Base-by-base conservation (phyloP, 2,888 invertebrate genomes). In the Polietes domitor region DNA sequence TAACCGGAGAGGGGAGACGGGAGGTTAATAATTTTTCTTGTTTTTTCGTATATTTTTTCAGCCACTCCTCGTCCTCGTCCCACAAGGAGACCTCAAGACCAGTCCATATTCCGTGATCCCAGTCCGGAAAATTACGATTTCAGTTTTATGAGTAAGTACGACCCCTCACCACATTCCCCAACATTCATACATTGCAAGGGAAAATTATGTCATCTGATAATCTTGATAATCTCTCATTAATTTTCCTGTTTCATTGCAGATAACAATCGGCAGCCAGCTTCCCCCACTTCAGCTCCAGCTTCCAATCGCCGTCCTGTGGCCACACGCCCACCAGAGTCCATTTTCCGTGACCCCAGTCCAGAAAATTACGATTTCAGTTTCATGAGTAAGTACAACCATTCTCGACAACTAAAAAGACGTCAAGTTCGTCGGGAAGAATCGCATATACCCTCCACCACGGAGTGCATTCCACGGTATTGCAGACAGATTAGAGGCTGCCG, bases 311-410 rank as follows among this genome's bases (percentile, higher is more conserved):
- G 86, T 15, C 84, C 71, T 80, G 74, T 80, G 70, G 2, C 86
- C 81, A 32, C 83, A 12, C 78, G 70, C 10, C 63, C 61, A n/a
- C 47, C 50, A 26, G 77, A 85, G 53, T 82, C 81, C 10, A 79
- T 91, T 24, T 80, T 87, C 41, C 91, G 90, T 58, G 82, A 88
- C 70, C 87, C 90, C 0, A 73, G 88, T 61, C 89, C 88, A 0
- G 70, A 53, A 0, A 76, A 87, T 70, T 88, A 88, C 5, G 89
- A 90, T 77, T 88, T 82, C 17, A 86, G 88, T 1, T 86, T 86
- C 28, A 68, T 85, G 53, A 85, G 86, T 86, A 77, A 78, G 82
- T 78, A 17, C n/a, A n/a, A n/a, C n/a, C n/a, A n/a, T n/a, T n/a
- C n/a, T n/a, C n/a, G n/a, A n/a, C n/a, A n/a, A n/a, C n/a, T n/a